phyloP scores from a whole-genome alignment of 2,888 invertebrate species.

The Beris morrisii region DNA sequence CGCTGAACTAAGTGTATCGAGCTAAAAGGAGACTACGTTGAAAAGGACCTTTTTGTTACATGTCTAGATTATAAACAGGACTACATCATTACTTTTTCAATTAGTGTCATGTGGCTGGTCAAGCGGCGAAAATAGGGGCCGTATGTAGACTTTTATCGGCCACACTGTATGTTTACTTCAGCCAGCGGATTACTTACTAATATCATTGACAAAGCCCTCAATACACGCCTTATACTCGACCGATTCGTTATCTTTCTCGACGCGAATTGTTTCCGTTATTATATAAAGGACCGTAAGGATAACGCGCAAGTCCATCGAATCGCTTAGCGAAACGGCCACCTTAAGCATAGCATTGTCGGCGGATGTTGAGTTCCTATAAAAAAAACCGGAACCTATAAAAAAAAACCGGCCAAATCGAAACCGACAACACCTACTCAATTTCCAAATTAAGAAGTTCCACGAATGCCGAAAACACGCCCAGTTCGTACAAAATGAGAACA shows the following conservation, averaged over 20 bases:
- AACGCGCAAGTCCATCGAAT: constrained; percentile 88
- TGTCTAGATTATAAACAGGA: too few species aligned
- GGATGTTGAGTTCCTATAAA: constrained; percentile 64
- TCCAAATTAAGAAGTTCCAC: constrained; percentile 93
- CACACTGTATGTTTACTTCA: too few species aligned
- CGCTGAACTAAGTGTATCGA: too few species aligned
- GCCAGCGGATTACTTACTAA: constrained; percentile 57
- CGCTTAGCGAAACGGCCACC: constrained; percentile 80
- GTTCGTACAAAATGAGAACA: constrained; percentile 82
- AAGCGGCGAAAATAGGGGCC: too few species aligned
- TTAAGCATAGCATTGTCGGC: constrained; percentile 73
- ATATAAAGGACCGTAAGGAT: constrained; percentile 92
- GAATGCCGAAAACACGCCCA: constrained; percentile 87
- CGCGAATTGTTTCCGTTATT: constrained; percentile 91
- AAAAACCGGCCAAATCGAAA: neutral
- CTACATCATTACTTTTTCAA: too few species aligned
- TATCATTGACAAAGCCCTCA: constrained; percentile 63
- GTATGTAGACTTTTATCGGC: too few species aligned
- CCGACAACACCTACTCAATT: constrained; percentile 69
- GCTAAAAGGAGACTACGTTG: too few species aligned
- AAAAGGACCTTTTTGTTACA: too few species aligned
- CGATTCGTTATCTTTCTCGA: constrained; percentile 59
- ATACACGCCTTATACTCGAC: constrained; percentile 58
- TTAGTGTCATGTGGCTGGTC: too few species aligned
- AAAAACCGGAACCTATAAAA: constrained; percentile 6